Conservation (phyloP, 2,113 vertebrate species). For the Pipra filicauda region DNA sequence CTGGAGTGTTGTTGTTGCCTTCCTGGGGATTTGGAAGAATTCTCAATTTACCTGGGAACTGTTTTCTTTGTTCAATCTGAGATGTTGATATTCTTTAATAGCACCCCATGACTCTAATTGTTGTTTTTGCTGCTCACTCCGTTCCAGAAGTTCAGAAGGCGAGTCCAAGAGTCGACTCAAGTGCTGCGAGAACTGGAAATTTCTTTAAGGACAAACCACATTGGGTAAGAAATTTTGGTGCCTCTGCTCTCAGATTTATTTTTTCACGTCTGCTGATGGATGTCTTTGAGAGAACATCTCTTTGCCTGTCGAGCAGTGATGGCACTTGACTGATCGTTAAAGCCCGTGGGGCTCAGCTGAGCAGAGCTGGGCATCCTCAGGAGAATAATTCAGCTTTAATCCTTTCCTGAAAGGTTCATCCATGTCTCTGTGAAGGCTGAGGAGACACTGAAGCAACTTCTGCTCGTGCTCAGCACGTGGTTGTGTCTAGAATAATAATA, state of each 20-base stretch:
- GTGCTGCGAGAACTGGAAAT: conserved; percentile 98
- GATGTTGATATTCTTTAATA: not conserved
- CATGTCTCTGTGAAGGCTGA: not conserved
- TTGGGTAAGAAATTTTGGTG: conserved; percentile 84
- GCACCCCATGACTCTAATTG: not conserved
- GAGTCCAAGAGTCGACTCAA: conserved; percentile 98
- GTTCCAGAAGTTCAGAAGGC: conserved; percentile 92
- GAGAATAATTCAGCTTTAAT: not conserved
- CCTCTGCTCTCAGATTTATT: not conserved
- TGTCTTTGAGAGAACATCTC: not conserved
- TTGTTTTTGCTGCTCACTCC: not conserved
- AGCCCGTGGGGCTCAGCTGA: not conserved
- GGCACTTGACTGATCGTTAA: not conserved
- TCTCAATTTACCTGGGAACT: not conserved
- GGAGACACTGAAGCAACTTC: not conserved
- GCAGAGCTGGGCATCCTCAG: not conserved
- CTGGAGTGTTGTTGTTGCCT: not conserved
- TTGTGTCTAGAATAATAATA: not conserved
- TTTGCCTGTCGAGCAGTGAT: not conserved
- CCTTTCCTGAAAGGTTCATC: not conserved
- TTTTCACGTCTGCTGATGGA: not conserved
- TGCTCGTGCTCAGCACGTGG: not conserved
- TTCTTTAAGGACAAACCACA: conserved; percentile 96
- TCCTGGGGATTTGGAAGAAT: not conserved
- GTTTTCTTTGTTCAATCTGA: not conserved